A percentile compares a stretch with the other conserved stretches of the same genome.
phyloP scores from a whole-genome alignment of 1,140 invertebrate species.

The Anoplophora glabripennis region DNA sequence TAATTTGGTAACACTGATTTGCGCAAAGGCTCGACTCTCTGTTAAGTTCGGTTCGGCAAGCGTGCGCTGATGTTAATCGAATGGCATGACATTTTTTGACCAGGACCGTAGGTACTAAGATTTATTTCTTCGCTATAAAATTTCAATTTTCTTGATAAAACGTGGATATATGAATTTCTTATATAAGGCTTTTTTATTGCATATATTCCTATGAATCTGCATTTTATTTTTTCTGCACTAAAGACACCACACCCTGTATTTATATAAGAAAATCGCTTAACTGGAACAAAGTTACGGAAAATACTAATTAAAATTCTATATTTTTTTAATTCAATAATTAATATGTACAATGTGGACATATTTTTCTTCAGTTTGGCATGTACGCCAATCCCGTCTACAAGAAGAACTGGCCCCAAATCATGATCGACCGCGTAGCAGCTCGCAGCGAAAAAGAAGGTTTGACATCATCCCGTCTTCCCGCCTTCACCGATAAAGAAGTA shows the following conservation, averaged over 20 bases:
- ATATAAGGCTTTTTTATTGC: no score
- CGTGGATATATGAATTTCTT: not conserved
- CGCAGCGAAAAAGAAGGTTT: conserved; percentile 53
- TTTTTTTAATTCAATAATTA: not conserved
- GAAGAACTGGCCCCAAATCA: conserved; percentile 57
- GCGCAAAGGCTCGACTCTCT: no score
- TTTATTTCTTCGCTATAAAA: not conserved
- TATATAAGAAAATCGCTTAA: no score
- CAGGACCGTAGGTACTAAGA: no score
- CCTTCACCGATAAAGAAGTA: conserved; percentile 55
- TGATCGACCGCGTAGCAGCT: conserved; percentile 55
- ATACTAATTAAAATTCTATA: not conserved
- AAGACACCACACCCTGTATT: no score
- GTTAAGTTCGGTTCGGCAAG: no score
- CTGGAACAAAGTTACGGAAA: not conserved
- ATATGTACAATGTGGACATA: not conserved
- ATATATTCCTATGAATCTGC: no score
- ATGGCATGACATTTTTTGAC: no score
- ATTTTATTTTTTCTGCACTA: no score
- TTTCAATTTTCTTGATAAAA: not conserved
- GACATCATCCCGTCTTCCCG: conserved; percentile 56
- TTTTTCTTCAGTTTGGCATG: conserved; percentile 60
- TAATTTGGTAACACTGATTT: no score
- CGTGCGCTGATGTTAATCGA: no score
- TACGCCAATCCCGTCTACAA: conserved; percentile 54